Evolutionary conservation across 2,113 vertebrate genomes (phyloP).

Genomic region (Zosterops japonicus): DNA sequence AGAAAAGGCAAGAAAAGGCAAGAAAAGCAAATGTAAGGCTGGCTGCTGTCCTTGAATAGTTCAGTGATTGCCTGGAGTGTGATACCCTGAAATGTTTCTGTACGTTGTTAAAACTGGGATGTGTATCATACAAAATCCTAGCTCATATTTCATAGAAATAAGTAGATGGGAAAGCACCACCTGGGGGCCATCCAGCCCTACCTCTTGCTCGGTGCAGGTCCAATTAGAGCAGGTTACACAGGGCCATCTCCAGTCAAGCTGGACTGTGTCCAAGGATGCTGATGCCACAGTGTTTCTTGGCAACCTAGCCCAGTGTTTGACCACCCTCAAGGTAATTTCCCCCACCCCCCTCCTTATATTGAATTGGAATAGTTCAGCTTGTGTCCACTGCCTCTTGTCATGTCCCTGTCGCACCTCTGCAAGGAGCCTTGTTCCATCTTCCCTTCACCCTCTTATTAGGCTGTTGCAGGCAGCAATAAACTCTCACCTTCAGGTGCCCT

Average conservation of each 20-base stretch:
- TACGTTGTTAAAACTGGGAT: neutral
- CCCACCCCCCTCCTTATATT: neutral
- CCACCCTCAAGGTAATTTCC: neutral
- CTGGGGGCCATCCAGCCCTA: neutral
- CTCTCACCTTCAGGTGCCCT: neutral
- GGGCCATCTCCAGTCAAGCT: neutral
- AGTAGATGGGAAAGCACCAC: neutral
- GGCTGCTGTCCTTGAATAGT: neutral
- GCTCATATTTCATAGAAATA: neutral
- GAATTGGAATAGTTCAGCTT: neutral
- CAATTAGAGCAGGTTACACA: neutral
- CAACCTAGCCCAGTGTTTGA: neutral
- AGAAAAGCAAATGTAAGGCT: neutral
- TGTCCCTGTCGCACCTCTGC: neutral
- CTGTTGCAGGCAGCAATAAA: neutral
- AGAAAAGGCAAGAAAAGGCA: neutral
- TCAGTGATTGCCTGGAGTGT: neutral
- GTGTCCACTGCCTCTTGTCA: neutral
- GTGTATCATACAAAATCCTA: neutral
- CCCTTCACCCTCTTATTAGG: neutral
- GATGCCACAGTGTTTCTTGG: neutral
- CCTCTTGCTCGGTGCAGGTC: neutral
- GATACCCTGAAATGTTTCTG: neutral
- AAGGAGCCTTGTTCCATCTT: neutral
- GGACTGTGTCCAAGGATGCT: neutral